Evolutionary conservation across 2,113 vertebrate species (phyloP).

Genomic region (Daboia siamensis): DNA sequence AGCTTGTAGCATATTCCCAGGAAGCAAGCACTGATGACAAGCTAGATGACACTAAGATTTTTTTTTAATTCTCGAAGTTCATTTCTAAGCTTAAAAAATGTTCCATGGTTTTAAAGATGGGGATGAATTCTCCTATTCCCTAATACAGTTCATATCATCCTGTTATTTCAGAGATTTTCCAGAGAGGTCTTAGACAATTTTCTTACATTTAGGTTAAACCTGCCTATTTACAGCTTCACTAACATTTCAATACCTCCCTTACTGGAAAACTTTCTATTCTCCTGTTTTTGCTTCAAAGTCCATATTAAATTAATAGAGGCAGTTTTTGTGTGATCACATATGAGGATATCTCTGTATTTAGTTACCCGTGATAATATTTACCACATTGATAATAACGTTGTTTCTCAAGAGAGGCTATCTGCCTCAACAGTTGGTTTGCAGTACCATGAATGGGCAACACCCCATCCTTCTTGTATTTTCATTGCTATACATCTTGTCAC

Average conservation of each 20-base stretch:
- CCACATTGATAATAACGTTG: background rate
- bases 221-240: background rate
- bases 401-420: background rate
- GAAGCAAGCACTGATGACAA: constrained; percentile 30
- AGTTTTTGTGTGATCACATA: background rate
- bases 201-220: background rate
- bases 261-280: background rate
- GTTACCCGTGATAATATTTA: background rate
- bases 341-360: background rate
- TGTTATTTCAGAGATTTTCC: background rate
- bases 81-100: background rate
- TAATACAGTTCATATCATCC: background rate
- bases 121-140: background rate
- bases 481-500: background rate
- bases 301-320: background rate
- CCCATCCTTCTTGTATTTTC: background rate
- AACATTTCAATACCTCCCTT: background rate
- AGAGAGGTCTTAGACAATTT: background rate
- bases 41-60: background rate
- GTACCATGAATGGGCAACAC: background rate
- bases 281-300: background rate
- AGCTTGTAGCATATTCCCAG: constrained; percentile 19
- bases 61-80: background rate
- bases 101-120: background rate
- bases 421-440: background rate